phyloP scores from a whole-genome alignment of 2,797 vertebrate species.

The Paramormyrops hopkinsi region DNA sequence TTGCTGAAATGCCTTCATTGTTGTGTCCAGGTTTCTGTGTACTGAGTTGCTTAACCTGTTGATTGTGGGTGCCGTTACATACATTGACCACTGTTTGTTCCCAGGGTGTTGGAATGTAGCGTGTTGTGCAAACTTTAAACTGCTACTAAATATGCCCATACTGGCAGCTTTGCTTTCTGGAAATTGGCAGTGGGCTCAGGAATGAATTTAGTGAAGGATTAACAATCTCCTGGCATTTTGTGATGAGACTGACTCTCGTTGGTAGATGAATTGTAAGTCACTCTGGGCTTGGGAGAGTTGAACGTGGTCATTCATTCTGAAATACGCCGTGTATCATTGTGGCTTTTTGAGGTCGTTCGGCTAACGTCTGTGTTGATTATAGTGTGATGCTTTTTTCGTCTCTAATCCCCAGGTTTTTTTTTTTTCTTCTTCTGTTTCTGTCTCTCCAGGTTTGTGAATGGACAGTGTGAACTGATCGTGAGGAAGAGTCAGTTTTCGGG shows the following conservation, averaged over 20 bases:
- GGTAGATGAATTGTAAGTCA: neutral
- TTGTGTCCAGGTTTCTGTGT: neutral
- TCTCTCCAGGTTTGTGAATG: slow-evolving; percentile 36
- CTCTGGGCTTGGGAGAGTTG: neutral
- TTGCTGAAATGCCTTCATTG: neutral
- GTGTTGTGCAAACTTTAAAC: neutral
- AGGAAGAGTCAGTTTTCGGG: slow-evolving; percentile 10
- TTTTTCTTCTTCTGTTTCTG: neutral
- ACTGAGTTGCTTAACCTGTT: neutral
- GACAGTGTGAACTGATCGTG: slow-evolving; percentile 27
- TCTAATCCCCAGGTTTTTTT: neutral
- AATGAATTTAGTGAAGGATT: neutral
- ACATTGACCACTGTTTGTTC: neutral
- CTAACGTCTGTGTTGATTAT: neutral
- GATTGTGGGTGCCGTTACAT: neutral
- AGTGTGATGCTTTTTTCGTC: neutral
- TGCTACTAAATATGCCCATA: neutral
- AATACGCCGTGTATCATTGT: neutral
- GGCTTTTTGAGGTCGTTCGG: neutral
- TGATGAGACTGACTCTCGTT: neutral
- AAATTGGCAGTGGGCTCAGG: neutral
- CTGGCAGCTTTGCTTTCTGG: neutral
- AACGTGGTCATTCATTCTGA: neutral
- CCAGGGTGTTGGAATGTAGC: neutral
- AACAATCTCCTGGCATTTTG: neutral